These are phyloP conservation scores for Tillus elongatus DNA, from an alignment of 2,888 invertebrate species.

Conservation along the genomic window DNA sequence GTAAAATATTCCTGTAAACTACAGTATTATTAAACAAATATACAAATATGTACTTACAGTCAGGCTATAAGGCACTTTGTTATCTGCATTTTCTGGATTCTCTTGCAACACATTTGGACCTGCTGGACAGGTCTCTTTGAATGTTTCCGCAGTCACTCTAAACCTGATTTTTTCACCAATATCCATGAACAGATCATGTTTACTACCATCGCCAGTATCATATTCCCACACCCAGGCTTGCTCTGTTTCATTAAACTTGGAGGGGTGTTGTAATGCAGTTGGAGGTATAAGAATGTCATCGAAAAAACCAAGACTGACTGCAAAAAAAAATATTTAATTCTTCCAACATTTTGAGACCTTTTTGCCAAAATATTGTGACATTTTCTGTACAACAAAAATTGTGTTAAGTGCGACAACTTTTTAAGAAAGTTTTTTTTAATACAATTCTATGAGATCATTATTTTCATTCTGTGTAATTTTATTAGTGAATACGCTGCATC, in stretches of 20 bases:
- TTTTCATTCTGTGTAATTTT: too few species aligned
- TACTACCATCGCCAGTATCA: constrained; percentile 67
- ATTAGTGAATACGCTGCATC: too few species aligned
- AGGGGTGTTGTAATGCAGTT: constrained; percentile 84
- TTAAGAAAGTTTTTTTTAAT: too few species aligned
- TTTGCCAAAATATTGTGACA: too few species aligned
- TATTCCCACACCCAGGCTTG: constrained; percentile 98
- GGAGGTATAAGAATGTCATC: constrained; percentile 94
- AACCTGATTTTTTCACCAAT: constrained; percentile 80
- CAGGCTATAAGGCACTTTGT: constrained; percentile 54
- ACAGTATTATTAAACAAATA: too few species aligned
- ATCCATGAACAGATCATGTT: constrained; percentile 92
- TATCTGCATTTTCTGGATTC: constrained; percentile 42
- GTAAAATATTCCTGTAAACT: too few species aligned
- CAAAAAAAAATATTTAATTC: too few species aligned
- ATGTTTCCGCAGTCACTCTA: constrained; percentile 79
- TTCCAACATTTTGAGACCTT: too few species aligned
- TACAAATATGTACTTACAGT: constrained; percentile 46
- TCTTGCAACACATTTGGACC: constrained; percentile 48
- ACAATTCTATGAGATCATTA: too few species aligned
- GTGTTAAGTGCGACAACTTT: too few species aligned
- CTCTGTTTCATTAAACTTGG: constrained; percentile 82
- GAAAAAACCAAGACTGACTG: constrained; percentile 91
- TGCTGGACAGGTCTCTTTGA: constrained; percentile 80
- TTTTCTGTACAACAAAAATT: too few species aligned